Conservation (phyloP, 1,140 invertebrate species). For the Panagrolaimus sp. region DNA sequence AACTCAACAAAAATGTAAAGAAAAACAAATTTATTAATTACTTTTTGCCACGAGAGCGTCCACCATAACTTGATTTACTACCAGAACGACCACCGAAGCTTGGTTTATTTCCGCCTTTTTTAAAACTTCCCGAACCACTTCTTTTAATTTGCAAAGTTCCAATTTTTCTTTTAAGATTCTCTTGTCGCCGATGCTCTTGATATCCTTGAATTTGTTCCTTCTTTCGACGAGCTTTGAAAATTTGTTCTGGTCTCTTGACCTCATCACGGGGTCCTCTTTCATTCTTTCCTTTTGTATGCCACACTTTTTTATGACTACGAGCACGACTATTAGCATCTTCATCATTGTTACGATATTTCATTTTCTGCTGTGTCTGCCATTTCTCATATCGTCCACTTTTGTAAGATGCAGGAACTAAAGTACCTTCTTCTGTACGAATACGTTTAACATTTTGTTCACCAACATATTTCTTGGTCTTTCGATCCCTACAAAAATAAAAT, state of each 20-base stretch:
- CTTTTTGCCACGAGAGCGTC: too few relatives aligned
- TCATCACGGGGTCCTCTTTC: conserved; percentile 64
- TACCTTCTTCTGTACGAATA: conserved; percentile 87
- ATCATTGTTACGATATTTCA: conserved; percentile 64
- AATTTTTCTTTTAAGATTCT: conserved; percentile 16
- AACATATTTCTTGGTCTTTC: conserved; percentile 87
- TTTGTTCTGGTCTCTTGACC: conserved; percentile 27
- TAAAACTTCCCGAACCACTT: conserved; percentile 2
- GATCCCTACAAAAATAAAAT: conserved; percentile 65
- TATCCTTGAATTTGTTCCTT: background rate
- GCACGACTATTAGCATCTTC: conserved; percentile 48
- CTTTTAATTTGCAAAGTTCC: conserved; percentile 36
- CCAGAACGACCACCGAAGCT: too few relatives aligned
- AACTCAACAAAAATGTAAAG: too few relatives aligned
- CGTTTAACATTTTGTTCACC: conserved; percentile 68
- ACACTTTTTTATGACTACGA: conserved; percentile 19
- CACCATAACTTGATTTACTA: too few relatives aligned
- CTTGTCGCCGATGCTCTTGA: conserved; percentile 6
- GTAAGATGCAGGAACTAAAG: conserved; percentile 84
- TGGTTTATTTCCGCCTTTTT: too few relatives aligned
- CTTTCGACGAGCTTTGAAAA: background rate
- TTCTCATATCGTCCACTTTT: conserved; percentile 75
- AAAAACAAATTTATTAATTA: too few relatives aligned
- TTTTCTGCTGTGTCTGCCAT: conserved; percentile 78
- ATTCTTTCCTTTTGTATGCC: conserved; percentile 46